phyloP scores from a whole-genome alignment of 2,113 vertebrate species.

The Pavo muticus region DNA sequence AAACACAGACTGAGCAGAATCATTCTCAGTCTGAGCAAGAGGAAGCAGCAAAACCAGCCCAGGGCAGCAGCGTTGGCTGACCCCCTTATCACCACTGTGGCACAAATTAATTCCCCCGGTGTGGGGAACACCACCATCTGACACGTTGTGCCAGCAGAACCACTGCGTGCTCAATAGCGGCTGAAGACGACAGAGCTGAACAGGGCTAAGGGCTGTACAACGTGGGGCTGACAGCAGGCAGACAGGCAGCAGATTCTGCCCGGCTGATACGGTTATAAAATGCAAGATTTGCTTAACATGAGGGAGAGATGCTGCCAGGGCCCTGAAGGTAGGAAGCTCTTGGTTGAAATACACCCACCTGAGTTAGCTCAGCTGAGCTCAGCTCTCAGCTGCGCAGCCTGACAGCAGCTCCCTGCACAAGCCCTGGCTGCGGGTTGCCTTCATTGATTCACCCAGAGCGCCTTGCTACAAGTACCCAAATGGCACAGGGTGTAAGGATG shows the following conservation, averaged over 20 bases:
- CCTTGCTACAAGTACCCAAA: not conserved
- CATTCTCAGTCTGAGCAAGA: not conserved
- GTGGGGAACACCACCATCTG: not conserved
- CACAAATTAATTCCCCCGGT: not conserved
- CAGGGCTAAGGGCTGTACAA: rapidly evolving
- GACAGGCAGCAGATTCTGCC: not conserved
- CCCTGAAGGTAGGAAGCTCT: not conserved
- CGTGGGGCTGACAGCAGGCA: not conserved
- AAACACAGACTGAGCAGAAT: not conserved
- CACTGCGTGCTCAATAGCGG: rapidly evolving
- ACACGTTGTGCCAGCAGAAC: not conserved
- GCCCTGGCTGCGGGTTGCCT: not conserved
- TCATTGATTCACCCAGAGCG: rapidly evolving
- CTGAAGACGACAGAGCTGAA: rapidly evolving
- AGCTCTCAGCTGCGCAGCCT: not conserved
- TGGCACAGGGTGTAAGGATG: not conserved
- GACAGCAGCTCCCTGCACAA: not conserved
- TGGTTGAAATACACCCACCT: not conserved
- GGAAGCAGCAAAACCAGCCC: not conserved
- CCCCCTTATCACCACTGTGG: rapidly evolving
- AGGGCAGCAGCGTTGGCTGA: not conserved
- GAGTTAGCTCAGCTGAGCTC: not conserved
- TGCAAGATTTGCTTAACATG: not conserved
- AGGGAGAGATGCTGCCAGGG: not conserved
- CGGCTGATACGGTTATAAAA: not conserved